These are phyloP conservation scores for Gymnothorax javanicus DNA, from an alignment of 2,797 vertebrate species.

Conservation along the genomic window DNA sequence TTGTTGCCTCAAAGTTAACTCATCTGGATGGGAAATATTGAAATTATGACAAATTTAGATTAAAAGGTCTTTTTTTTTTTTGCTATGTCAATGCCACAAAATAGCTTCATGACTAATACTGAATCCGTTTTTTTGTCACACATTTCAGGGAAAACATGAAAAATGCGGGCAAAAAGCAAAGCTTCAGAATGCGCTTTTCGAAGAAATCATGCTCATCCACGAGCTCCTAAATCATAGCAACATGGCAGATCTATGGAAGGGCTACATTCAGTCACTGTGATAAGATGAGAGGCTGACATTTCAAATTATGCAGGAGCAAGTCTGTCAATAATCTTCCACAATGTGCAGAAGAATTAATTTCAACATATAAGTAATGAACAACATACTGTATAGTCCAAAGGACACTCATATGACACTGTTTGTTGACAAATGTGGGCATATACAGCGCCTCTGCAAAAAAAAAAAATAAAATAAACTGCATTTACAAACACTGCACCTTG, in stretches of 20 bases:
- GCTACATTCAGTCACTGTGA: background rate
- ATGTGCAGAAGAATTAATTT: background rate
- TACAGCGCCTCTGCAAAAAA: background rate
- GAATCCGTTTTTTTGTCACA: background rate
- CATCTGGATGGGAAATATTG: background rate
- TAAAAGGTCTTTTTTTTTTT: background rate
- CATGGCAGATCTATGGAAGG: background rate
- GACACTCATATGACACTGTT: constrained; percentile 5
- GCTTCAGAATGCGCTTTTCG: background rate
- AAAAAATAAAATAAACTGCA: background rate
- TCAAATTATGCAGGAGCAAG: background rate
- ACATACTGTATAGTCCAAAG: background rate
- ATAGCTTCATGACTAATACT: background rate
- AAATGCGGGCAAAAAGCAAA: background rate
- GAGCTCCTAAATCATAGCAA: background rate
- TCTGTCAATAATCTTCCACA: background rate
- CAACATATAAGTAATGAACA: background rate
- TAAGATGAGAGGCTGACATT: background rate
- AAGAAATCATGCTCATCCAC: background rate
- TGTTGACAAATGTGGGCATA: background rate
- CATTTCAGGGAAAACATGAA: background rate
- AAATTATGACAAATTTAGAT: background rate
- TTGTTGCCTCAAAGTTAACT: background rate
- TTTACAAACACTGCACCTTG: background rate
- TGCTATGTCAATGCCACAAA: background rate